Evolutionary conservation across 2,888 invertebrate species (phyloP), one percentile per base, ranked within the genome.

Genomic region (Gortyna flavago): DNA sequence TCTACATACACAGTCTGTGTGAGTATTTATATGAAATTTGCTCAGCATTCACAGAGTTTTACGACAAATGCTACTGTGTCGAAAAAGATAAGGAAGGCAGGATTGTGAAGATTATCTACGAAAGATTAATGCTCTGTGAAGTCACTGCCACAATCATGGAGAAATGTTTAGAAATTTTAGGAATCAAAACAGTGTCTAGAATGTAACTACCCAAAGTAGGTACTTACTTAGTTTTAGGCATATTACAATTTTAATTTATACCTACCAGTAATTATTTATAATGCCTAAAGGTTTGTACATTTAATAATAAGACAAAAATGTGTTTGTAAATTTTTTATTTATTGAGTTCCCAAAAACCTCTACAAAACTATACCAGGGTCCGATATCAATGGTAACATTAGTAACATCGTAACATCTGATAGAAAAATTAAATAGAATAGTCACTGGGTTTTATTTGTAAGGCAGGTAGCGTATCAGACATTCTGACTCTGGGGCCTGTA

Each of bases 31-130:
- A 99, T 95, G 99, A 99, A 91, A 97, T 99, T 75, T 98, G 99
- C n/a, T 98, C 98, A 9, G 97, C 98, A 2, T 99, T 99, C 93
- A 98, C 99, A 0, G 99, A 99, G 93, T 99, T 99, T 95, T 99
- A 99, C 94, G 99, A 99, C 92, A 98, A 97, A 89, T 99, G 99
- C 94, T 99, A 99, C 92, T 99, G 99, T 93, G 98, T 99, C 72
- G 99, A 99, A 93, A 99, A 99, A 93, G 98, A 99, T 94, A 97
- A 97, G 82, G 97, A 96, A 64, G 99, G 99, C 0, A 97, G 98
- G 91, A 97, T 99, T 87, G 94, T 98, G 2, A 98, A 98, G 91
- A 97, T 99, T 16, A 98, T 99, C 93, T 97, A 98, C 93, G 98
- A 98, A 81, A 97, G 99, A 81, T 97, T 99, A 87, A 97, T 99